A percentile compares a stretch with the other conserved stretches of the same genome.
phyloP scores from a whole-genome alignment of 2,888 invertebrate species.

The Willowsia nigromaculata region DNA sequence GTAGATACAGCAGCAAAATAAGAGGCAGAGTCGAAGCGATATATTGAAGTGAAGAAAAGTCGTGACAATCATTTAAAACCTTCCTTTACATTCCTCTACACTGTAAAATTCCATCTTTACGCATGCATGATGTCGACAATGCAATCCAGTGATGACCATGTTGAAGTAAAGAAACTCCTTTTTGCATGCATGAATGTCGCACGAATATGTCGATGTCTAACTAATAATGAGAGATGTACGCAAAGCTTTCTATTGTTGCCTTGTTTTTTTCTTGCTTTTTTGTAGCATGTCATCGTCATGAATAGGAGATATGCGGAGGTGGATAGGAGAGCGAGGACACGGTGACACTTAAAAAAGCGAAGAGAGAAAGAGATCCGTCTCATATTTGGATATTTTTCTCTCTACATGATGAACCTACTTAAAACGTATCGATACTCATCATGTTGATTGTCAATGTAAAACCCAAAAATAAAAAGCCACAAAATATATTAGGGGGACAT shows the following conservation, averaged over 20 bases:
- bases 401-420: not conserved
- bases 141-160: not conserved
- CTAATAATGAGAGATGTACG: not conserved
- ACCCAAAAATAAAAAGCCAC: conserved; percentile 47
- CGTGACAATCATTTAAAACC: conserved; percentile 64
- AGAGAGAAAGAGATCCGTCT: conserved; percentile 35
- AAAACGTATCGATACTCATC: not conserved
- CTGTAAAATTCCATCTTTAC: conserved; percentile 52
- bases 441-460: conserved; percentile 1
- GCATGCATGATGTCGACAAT: not conserved
- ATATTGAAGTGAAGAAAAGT: conserved; percentile 41
- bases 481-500: not conserved
- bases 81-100: not conserved
- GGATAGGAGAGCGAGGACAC: conserved; percentile 47
- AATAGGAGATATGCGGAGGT: not conserved
- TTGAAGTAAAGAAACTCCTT: not conserved
- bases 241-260: not conserved
- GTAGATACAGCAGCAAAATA: not conserved
- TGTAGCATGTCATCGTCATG: not conserved
- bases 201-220: conserved; percentile 11
- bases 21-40: not conserved
- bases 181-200: not conserved
- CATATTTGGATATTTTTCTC: conserved; percentile 15
- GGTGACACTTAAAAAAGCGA: conserved; percentile 43
- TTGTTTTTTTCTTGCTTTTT: not conserved